Percentiles rank a stretch among this genome's conserved stretches.
phyloP scores from a whole-genome alignment of 2,113 vertebrate genomes.

The Ptilorrhoa leucosticta region DNA sequence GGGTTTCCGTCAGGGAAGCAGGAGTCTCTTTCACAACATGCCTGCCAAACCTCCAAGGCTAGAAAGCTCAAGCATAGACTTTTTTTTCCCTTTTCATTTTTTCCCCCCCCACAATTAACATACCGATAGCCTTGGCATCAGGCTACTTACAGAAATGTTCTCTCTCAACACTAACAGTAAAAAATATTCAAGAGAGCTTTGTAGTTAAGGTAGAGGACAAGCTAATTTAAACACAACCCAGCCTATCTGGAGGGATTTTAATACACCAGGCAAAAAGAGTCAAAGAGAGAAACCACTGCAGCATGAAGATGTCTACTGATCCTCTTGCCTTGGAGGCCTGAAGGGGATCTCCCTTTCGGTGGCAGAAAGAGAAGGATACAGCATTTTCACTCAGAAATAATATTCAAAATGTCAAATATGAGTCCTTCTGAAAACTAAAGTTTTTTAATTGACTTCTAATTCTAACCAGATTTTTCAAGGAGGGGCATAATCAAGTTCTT shows the following conservation, averaged over 20 bases:
- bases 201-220: neutral
- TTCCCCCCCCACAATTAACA: neutral
- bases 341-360: neutral
- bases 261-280: neutral
- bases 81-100: neutral
- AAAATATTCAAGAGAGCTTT: neutral
- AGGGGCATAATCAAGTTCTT: neutral
- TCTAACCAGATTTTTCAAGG: neutral
- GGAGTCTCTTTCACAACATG: neutral
- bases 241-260: neutral
- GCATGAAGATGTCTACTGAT: neutral
- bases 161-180: neutral
- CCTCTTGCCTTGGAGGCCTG: neutral
- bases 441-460: neutral
- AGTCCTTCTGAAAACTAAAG: neutral
- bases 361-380: neutral
- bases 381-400: neutral
- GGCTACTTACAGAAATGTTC: neutral
- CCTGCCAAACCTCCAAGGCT: neutral
- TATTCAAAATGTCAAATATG: neutral
- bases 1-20: neutral
- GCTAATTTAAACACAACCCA: neutral
- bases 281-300: neutral
- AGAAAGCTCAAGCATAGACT: neutral
- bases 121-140: neutral